Evolutionary conservation across 2,797 vertebrate genomes (phyloP).

Genomic region (Octomys mimax): DNA sequence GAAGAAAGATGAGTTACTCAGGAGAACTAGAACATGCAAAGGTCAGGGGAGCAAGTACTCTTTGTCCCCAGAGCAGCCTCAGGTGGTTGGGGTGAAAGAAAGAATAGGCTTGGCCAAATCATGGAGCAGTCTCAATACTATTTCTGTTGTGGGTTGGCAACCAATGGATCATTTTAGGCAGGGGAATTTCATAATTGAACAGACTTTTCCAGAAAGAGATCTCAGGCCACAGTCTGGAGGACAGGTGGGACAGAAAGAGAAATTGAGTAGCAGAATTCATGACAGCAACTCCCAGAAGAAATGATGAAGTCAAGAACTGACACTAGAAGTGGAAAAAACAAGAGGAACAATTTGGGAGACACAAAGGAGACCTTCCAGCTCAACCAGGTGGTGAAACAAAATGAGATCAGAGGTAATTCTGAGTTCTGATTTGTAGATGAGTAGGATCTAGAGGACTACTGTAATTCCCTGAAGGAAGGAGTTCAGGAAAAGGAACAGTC

Average conservation of each 20-base stretch:
- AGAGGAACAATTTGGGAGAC: not conserved
- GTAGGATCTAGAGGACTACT: not conserved
- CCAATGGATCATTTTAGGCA: not conserved
- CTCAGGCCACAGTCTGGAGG: conserved; percentile 8
- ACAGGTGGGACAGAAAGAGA: not conserved
- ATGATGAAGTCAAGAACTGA: not conserved
- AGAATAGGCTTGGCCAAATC: not conserved
- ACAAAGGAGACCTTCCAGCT: not conserved
- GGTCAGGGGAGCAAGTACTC: not conserved
- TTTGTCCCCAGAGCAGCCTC: not conserved
- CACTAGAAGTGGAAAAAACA: not conserved
- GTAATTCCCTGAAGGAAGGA: not conserved
- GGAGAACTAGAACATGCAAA: not conserved
- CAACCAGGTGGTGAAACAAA: fast-evolving
- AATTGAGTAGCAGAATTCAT: not conserved
- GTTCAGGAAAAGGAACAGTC: not conserved
- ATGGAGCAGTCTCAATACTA: too few species aligned
- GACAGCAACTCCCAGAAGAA: not conserved
- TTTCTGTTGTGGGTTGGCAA: not conserved
- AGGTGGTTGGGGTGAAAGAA: not conserved
- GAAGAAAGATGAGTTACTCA: fast-evolving
- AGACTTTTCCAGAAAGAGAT: conserved; percentile 41
- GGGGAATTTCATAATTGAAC: not conserved
- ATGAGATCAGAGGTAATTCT: too few species aligned
- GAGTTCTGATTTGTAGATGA: not conserved